These are phyloP conservation scores for Subacronicta megacephala DNA, from an alignment of 2,888 invertebrate genomes.

Conservation along the genomic window DNA sequence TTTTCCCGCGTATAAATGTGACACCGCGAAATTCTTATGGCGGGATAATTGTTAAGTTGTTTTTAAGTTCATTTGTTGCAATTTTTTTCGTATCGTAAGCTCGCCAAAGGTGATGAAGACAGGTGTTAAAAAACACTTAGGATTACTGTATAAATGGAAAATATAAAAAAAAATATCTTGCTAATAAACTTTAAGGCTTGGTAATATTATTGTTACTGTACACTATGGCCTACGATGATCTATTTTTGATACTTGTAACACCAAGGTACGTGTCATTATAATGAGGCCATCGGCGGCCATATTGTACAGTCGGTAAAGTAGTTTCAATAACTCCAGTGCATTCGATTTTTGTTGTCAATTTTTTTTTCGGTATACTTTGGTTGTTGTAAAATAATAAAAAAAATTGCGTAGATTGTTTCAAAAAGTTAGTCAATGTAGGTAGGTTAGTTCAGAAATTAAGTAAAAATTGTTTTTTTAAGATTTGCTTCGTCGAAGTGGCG, in stretches of 20 bases:
- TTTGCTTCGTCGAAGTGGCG: conserved; percentile 69
- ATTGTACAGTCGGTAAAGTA: conserved; percentile 27
- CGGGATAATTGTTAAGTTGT: conserved; percentile 82
- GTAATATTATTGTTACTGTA: conserved; percentile 59
- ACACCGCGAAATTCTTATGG: conserved; percentile 62
- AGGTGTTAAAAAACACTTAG: conserved; percentile 67
- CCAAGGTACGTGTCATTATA: neutral
- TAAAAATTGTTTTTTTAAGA: conserved; percentile 74
- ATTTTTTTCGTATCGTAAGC: conserved; percentile 80
- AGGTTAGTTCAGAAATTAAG: conserved; percentile 60
- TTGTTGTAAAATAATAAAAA: conserved; percentile 81
- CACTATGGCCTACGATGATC: conserved; percentile 30
- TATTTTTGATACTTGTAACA: conserved; percentile 29
- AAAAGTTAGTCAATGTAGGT: conserved; percentile 62
- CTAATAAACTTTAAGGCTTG: conserved; percentile 68
- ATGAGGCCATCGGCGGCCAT: conserved; percentile 1
- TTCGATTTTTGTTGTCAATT: conserved; percentile 55
- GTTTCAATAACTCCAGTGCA: conserved; percentile 47
- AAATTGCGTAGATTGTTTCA: conserved; percentile 59
- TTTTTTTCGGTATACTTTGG: conserved; percentile 71
- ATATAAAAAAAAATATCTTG: conserved; percentile 82
- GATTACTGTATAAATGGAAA: conserved; percentile 81
- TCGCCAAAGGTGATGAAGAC: conserved; percentile 83
- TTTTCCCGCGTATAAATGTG: conserved; percentile 56
- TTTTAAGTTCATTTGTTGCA: conserved; percentile 83